phyloP scores from a whole-genome alignment of 1,140 invertebrate species.

The Harlomillsia oculata region DNA sequence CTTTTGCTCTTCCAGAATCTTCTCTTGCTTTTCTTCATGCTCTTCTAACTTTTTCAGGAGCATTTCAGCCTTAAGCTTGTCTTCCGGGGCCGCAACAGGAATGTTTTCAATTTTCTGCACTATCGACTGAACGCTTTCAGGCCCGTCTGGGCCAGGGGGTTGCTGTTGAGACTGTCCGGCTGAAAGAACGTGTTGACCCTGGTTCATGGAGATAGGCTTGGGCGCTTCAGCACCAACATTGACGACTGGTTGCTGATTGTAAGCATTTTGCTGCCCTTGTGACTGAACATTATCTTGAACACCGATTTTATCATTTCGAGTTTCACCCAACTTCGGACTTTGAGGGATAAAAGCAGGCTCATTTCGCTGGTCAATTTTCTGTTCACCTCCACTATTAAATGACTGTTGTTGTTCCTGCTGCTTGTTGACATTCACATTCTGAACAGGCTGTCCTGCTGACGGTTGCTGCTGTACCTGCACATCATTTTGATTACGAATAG shows the following conservation, averaged over 20 bases:
- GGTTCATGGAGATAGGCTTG: neutral
- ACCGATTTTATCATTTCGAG: too few relatives aligned
- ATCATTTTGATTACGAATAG: too few relatives aligned
- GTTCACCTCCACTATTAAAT: too few relatives aligned
- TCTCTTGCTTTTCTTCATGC: conserved; percentile 42
- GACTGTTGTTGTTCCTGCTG: too few relatives aligned
- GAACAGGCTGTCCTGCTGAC: too few relatives aligned
- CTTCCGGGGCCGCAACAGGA: conserved; percentile 40
- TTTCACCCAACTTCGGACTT: too few relatives aligned
- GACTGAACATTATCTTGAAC: too few relatives aligned
- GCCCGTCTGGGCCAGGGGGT: conserved; percentile 37
- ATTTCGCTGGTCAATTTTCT: too few relatives aligned
- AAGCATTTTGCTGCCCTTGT: neutral
- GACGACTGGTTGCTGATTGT: neutral
- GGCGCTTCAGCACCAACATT: neutral
- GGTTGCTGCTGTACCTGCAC: too few relatives aligned
- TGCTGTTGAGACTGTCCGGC: conserved; percentile 25
- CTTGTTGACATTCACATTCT: too few relatives aligned
- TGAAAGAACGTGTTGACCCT: neutral
- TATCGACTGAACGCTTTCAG: conserved; percentile 44
- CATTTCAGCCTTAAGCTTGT: conserved; percentile 41
- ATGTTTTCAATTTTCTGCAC: conserved; percentile 47
- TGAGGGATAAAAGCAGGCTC: too few relatives aligned
- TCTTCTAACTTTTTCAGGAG: conserved; percentile 47
- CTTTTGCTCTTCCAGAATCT: conserved; percentile 47